Evolutionary conservation across 1,140 invertebrate genomes (phyloP).

Genomic region (Drosophila elegans): DNA sequence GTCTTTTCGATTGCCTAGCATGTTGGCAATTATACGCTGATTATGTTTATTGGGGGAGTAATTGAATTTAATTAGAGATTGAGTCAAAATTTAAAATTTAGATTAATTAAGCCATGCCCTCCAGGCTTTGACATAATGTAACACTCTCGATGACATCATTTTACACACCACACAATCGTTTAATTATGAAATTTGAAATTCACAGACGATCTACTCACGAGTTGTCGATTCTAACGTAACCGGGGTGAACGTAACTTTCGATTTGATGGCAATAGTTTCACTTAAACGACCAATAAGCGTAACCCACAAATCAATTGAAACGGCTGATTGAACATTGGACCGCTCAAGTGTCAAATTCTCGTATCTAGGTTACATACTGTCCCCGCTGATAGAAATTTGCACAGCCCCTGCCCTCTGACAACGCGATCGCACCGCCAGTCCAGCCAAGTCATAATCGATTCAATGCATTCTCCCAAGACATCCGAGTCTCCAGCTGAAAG

Average conservation of each 20-base stretch:
- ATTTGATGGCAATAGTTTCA: constrained; percentile 19
- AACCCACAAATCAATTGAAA: constrained; percentile 76
- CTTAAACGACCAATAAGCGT: constrained; percentile 53
- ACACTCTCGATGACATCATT: constrained; percentile 29
- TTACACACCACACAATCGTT: constrained; percentile 15
- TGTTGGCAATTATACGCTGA: constrained; percentile 43
- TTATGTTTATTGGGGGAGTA: constrained; percentile 53
- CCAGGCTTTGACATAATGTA: constrained; percentile 37
- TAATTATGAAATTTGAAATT: constrained; percentile 37
- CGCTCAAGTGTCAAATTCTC: constrained; percentile 57
- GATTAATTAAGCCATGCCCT: constrained; percentile 55
- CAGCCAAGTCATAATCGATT: constrained; percentile 68
- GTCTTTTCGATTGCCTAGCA: constrained; percentile 32
- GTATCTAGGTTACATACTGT: constrained; percentile 57
- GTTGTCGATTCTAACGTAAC: constrained; percentile 12
- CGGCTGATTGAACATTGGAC: constrained; percentile 70
- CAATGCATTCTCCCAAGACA: constrained; percentile 47
- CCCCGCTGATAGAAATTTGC: constrained; percentile 54
- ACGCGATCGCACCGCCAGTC: constrained; percentile 41
- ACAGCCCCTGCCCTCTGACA: constrained; percentile 51
- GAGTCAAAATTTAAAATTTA: constrained; percentile 43
- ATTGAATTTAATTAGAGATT: constrained; percentile 74
- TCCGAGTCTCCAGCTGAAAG: not conserved
- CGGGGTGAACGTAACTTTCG: constrained; percentile 10
- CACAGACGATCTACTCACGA: constrained; percentile 48